A percentile compares a stretch with the other conserved stretches of the same genome.
phyloP scores from a whole-genome alignment of 1,140 invertebrate species.

The Drosophila funebris region DNA sequence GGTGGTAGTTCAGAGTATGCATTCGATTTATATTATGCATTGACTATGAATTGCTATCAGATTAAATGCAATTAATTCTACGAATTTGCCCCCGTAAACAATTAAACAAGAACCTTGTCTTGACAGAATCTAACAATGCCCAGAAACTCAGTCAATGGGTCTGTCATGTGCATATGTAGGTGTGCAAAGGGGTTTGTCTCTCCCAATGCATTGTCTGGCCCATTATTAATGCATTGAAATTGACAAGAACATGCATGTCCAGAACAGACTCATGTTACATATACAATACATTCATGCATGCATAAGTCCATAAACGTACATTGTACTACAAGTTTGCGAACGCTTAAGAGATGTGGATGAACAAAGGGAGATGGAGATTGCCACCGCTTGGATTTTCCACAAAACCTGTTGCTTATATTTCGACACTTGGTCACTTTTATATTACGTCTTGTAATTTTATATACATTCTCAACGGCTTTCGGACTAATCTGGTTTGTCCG shows the following conservation, averaged over 20 bases:
- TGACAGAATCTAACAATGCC: neutral
- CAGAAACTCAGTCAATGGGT: neutral
- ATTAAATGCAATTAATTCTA: conserved; percentile 8
- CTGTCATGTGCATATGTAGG: conserved; percentile 1
- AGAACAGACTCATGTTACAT: neutral
- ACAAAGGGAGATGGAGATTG: neutral
- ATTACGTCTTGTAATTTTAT: conserved; percentile 10
- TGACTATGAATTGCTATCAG: neutral
- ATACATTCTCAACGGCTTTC: conserved; percentile 13
- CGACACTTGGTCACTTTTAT: conserved; percentile 4
- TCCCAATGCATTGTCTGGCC: conserved; percentile 11
- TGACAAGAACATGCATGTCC: conserved; percentile 21
- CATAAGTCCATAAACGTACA: neutral
- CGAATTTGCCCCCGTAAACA: neutral
- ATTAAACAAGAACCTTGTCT: neutral
- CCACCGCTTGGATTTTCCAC: neutral
- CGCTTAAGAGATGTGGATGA: neutral
- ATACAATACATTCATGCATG: neutral
- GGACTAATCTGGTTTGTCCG: conserved; percentile 14
- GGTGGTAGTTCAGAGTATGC: neutral
- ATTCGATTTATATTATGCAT: neutral
- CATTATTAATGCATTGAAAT: conserved; percentile 26
- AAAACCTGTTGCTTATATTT: conserved; percentile 21
- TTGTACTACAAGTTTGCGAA: conserved; percentile 14
- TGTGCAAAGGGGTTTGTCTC: conserved; percentile 1